A percentile compares a stretch with the other conserved stretches of the same genome.
phyloP scores from a whole-genome alignment of 2,888 invertebrate species.

The Orthosia gracilis region DNA sequence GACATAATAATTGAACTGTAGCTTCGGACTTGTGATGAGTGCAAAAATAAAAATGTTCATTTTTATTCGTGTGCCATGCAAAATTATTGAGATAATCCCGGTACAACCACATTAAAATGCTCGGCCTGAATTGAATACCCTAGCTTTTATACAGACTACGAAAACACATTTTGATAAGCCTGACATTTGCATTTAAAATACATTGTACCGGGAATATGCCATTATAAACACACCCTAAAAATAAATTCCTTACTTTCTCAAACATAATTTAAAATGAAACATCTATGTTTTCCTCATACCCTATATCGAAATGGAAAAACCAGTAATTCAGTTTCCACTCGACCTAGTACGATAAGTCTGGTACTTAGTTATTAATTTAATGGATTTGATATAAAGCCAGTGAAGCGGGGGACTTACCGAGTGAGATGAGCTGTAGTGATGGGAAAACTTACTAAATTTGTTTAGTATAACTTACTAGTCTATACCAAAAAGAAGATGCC shows the following conservation, averaged over 20 bases:
- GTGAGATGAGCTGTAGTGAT: constrained; percentile 21
- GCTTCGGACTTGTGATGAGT: no score
- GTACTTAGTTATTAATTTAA: background rate
- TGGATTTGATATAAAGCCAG: background rate
- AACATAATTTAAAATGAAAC: no score
- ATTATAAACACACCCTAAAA: background rate
- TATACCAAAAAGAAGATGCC: background rate
- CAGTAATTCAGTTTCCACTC: constrained; percentile 26
- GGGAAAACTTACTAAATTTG: constrained; percentile 3
- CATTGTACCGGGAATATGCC: background rate
- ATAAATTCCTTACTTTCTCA: no score
- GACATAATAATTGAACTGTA: no score
- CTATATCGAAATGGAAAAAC: constrained; percentile 37
- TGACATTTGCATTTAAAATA: background rate
- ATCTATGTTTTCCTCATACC: constrained; percentile 34
- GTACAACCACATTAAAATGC: no score
- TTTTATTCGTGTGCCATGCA: no score
- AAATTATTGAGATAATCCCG: no score
- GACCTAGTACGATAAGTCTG: constrained; percentile 25
- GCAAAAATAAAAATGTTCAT: no score
- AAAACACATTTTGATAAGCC: background rate
- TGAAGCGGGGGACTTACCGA: constrained; percentile 15
- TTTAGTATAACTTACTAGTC: background rate
- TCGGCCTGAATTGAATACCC: no score
- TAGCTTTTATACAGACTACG: no score